These are phyloP conservation scores for Spongilla lacustris DNA, from an alignment of 37 sponge, comb jelly and placozoan species.

Conservation along the genomic window DNA sequence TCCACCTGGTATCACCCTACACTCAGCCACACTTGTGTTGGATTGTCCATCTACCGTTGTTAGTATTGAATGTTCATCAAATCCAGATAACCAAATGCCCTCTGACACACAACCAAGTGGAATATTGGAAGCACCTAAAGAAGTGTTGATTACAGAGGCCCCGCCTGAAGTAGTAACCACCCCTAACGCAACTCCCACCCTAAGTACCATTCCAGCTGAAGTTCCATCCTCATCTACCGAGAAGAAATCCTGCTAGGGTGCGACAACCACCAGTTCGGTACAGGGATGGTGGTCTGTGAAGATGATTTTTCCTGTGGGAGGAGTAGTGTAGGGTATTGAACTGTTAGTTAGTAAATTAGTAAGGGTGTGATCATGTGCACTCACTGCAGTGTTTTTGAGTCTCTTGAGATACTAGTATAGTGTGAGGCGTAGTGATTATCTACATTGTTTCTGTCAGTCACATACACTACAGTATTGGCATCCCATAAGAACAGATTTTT, in stretches of 20 bases:
- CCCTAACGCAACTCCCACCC: not conserved
- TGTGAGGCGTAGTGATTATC: too few species aligned
- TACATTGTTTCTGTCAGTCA: too few species aligned
- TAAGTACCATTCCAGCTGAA: not conserved
- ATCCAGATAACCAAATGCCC: not conserved
- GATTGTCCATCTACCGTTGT: not conserved
- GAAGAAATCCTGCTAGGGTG: not conserved
- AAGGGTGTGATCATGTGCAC: not conserved
- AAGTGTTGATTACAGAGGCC: not conserved
- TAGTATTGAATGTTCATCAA: not conserved
- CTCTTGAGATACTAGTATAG: too few species aligned
- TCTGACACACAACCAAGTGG: not conserved
- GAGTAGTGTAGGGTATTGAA: too few species aligned
- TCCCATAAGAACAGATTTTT: too few species aligned
- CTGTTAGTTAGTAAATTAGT: not conserved
- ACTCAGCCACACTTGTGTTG: too few species aligned
- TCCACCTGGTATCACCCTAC: not conserved
- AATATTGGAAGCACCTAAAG: not conserved
- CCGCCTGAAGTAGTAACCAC: not conserved
- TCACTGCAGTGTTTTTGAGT: too few species aligned
- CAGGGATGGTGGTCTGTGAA: not conserved
- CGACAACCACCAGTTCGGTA: not conserved
- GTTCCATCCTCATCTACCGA: not conserved
- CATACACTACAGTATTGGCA: too few species aligned
- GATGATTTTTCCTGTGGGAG: not conserved